phyloP scores from a whole-genome alignment of 2,113 vertebrate genomes.

The Tor tambroides region DNA sequence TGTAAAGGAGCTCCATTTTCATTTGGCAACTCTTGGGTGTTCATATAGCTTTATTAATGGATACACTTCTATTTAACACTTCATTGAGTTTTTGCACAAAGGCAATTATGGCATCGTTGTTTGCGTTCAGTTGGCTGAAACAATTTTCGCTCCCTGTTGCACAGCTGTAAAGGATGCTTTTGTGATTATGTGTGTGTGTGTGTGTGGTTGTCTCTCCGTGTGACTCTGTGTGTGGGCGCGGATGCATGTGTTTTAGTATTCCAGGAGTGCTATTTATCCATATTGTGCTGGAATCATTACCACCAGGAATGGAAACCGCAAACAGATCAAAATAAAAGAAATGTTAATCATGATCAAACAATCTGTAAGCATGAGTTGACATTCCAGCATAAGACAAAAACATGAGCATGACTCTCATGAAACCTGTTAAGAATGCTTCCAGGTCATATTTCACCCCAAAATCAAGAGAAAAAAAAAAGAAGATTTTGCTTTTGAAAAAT shows the following conservation, averaged over 20 bases:
- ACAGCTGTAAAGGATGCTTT: constrained; percentile 24
- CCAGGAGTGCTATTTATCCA: constrained; percentile 13
- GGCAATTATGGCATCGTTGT: constrained; percentile 51
- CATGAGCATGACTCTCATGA: neutral
- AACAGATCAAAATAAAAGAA: constrained; percentile 10
- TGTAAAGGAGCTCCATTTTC: constrained; percentile 55
- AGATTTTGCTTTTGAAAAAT: neutral
- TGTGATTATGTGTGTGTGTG: neutral
- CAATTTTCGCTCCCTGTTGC: constrained; percentile 34
- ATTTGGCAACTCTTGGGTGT: constrained; percentile 47
- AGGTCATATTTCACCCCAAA: neutral
- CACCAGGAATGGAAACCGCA: neutral
- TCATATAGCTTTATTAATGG: constrained; percentile 51
- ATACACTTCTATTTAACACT: constrained; percentile 50
- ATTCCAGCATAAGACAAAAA: neutral
- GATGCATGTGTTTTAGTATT: neutral
- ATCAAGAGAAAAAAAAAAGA: neutral
- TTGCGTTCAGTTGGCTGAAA: constrained; percentile 47
- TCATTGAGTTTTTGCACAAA: constrained; percentile 55
- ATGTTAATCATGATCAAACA: neutral
- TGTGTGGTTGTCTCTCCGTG: neutral
- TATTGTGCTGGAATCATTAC: constrained; percentile 3
- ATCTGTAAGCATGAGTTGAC: neutral
- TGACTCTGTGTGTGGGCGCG: constrained; percentile 36
- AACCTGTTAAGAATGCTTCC: neutral